Evolutionary conservation across 2,888 invertebrate species (phyloP), one percentile per base, ranked within the genome.

Genomic region (Busseola fusca): DNA sequence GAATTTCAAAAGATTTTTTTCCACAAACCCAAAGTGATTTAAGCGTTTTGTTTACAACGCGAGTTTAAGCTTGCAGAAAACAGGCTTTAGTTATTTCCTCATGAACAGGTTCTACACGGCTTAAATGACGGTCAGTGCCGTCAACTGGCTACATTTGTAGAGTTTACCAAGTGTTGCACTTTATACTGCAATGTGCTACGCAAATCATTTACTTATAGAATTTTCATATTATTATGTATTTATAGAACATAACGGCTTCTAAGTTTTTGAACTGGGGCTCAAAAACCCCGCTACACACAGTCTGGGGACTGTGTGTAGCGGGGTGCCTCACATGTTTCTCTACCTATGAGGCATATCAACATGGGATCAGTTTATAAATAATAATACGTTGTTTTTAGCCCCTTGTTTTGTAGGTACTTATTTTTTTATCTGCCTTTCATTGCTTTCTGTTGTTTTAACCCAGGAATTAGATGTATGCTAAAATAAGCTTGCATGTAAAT

Each of bases 291-390:
- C n/a, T n/a, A n/a, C n/a, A n/a, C n/a, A n/a, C n/a, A n/a, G n/a
- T n/a, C n/a, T n/a, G n/a, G n/a, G n/a, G n/a, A n/a, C n/a, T 34
- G 25, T 59, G 40, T 30, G 21, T 18, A 21, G 45, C 18, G 3
- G 25, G 5, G 16, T 64, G 21, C 34, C 18, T 56, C 62, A 57
- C 27, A 14, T 45, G 12, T n/a, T 45, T 56, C 63, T 56, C 7
- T 40, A 45, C 14, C 21, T 48, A 40, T 42, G 18, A 62, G 34
- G 27, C 57, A 57, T 52, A 67, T 58, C 66, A 40, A 73, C 63
- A 78, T 74, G 89, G 93, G 93, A 93, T 93, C 93, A 93, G 93
- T 93, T 93, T 92, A 91, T 91, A 85, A 87, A 84, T 84, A 64
- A 45, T 50, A 37, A 27, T 42, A 58, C 12, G n/a, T 62, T 0